Evolutionary conservation across 1,140 invertebrate genomes (phyloP), one percentile per base, ranked within the genome.

Genomic region (Penaeus vannamei): DNA sequence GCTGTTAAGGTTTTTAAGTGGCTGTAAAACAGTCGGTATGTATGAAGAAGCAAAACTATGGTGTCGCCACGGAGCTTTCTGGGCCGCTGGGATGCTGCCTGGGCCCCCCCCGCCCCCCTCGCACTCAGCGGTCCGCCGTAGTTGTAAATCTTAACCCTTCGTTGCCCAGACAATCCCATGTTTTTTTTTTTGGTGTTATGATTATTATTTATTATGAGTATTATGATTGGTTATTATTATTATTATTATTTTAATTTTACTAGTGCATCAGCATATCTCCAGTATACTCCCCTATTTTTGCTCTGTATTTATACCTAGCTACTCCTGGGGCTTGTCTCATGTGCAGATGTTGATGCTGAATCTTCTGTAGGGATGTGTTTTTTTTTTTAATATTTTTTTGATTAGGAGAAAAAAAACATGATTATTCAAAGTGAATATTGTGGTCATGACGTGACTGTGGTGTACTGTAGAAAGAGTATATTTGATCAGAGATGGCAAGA

Each of bases 31-130:
- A 89, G 87, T 89, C 87, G 66, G 36, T 36, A 60, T 86, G 76
- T 86, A 77, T 23, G 26, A 59, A 32, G 23, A 76, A 84, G 72
- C 60, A 60, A 62, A 89, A 89, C 87, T 89, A 84, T 89, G 82
- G 87, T 89, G 83, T 89, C 76, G 87, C 87, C 83, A 80, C 69
- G 77, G 76, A 79, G 46, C 80, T 85, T 89, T 89, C 80, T 89
- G 87, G 81, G 82, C 53, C 60, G 69, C 20, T 46, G 62, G 82
- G 72, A 36, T 3, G 19, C 17, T 17, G 76, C 76, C n/a, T 32
- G 87, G 36, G 36, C 36, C 82, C 66, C 36, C 46, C 22, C 77
- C 22, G 12, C 66, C 64, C 23, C 59, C 59, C 66, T 10, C 26
- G 23, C 10, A 42, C 82, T 36, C 72, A 76, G 42, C 29, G 72